These are phyloP conservation scores for Barypeithes pellucidus DNA, from an alignment of 2,888 invertebrate genomes.

Conservation along the genomic window DNA sequence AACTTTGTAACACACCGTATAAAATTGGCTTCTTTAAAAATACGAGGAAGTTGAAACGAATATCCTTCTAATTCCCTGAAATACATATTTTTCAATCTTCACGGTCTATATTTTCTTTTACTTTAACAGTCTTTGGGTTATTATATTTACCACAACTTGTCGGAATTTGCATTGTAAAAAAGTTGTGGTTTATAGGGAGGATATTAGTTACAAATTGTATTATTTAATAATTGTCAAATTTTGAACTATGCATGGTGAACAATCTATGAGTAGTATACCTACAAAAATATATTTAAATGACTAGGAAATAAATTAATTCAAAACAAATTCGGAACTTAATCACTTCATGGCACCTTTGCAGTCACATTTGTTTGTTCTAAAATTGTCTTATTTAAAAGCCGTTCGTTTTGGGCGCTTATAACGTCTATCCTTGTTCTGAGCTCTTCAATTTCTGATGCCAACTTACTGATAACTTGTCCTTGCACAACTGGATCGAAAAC, in stretches of 20 bases:
- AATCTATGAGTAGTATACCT: neutral
- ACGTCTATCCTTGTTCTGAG: constrained; percentile 65
- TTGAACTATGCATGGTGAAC: constrained; percentile 12
- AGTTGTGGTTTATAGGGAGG: no score
- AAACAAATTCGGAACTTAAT: neutral
- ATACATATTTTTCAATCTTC: no score
- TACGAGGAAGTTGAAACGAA: no score
- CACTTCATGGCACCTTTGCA: constrained; percentile 42
- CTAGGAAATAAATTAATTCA: constrained; percentile 32
- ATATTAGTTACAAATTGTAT: no score
- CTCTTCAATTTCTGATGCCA: constrained; percentile 67
- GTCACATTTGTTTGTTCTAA: constrained; percentile 46
- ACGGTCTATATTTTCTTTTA: no score
- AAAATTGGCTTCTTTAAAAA: no score
- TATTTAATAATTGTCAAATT: neutral
- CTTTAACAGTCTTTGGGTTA: no score
- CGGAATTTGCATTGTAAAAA: no score
- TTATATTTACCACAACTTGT: no score
- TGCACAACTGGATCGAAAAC: constrained; percentile 61
- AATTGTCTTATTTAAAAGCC: constrained; percentile 58
- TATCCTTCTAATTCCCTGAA: no score
- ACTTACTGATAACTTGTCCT: constrained; percentile 65
- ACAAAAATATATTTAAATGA: constrained; percentile 30
- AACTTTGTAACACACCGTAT: no score
- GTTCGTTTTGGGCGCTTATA: constrained; percentile 65